phyloP scores from a whole-genome alignment of 2,113 vertebrate species.

The Triplophysa tibetana region DNA sequence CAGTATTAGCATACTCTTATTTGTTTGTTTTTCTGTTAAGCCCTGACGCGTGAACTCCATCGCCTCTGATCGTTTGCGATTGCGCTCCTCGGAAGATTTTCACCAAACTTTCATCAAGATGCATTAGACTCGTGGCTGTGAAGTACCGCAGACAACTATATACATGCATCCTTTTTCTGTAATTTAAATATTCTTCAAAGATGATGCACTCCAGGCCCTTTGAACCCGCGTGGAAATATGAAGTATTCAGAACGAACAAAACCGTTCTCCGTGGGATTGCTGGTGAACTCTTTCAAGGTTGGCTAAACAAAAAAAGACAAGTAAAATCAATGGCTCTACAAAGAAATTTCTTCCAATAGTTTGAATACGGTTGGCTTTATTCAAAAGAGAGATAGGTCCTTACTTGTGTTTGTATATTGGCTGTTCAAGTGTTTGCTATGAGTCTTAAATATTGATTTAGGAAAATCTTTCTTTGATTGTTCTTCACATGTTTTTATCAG shows the following conservation, averaged over 20 bases:
- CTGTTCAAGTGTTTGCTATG: not conserved
- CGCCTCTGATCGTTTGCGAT: not conserved
- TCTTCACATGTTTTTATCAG: slow-evolving; percentile 25
- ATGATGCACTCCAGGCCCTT: not conserved
- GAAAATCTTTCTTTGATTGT: slow-evolving; percentile 3
- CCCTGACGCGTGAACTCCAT: not conserved
- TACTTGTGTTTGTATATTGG: slow-evolving; percentile 4
- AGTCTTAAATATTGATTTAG: slow-evolving; percentile 14
- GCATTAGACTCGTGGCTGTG: not conserved
- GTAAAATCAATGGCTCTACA: slow-evolving; percentile 21
- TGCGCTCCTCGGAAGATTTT: not conserved
- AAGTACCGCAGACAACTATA: not conserved
- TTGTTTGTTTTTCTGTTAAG: slow-evolving; percentile 29
- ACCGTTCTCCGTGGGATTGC: not conserved
- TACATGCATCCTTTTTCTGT: slow-evolving; percentile 3
- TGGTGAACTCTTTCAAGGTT: slow-evolving; percentile 19
- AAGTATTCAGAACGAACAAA: slow-evolving; percentile 23
- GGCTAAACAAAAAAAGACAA: not conserved
- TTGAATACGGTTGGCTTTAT: slow-evolving; percentile 7
- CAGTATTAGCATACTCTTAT: slow-evolving; percentile 33
- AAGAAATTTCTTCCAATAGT: slow-evolving; percentile 8
- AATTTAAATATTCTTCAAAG: slow-evolving; percentile 3
- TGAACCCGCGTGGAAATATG: slow-evolving; percentile 3
- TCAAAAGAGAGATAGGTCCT: slow-evolving; percentile 15
- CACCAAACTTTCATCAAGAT: slow-evolving; percentile 15